phyloP scores from a whole-genome alignment of 2,113 vertebrate genomes.

The Daubentonia madagascariensis region DNA sequence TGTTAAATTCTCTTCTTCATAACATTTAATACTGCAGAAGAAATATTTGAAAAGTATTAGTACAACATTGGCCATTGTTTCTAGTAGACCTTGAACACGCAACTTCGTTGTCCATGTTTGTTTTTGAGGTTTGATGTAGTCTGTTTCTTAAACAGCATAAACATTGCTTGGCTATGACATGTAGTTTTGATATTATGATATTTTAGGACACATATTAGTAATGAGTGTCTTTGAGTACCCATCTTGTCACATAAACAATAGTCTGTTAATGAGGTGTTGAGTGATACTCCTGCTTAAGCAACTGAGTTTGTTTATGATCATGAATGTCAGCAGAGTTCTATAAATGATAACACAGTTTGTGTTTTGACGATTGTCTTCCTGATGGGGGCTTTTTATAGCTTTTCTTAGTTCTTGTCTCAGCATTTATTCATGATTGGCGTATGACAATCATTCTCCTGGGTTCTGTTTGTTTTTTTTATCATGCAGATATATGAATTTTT shows the following conservation, averaged over 20 bases:
- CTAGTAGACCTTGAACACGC: not conserved
- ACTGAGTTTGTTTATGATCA: not conserved
- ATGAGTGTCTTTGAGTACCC: not conserved
- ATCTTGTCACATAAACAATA: not conserved
- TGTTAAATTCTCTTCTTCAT: not conserved
- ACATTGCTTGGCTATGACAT: not conserved
- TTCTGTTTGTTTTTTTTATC: not conserved
- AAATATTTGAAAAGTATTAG: not conserved
- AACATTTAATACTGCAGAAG: not conserved
- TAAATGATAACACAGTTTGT: not conserved
- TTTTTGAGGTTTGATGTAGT: not conserved
- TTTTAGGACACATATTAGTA: not conserved
- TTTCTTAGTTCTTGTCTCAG: not conserved
- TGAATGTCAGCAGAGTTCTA: not conserved
- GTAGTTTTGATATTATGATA: not conserved
- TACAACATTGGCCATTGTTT: not conserved
- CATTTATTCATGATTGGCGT: conserved; percentile 28
- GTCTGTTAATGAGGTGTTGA: conserved; percentile 10
- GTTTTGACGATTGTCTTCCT: not conserved
- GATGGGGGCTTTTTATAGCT: not conserved
- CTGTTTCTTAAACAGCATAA: not conserved
- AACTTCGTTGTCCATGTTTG: not conserved
- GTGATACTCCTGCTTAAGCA: not conserved
- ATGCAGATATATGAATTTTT: conserved; percentile 28
- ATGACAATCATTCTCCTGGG: conserved; percentile 9